Conservation (phyloP, 2,797 vertebrate species). For the Ptychobarbus kaznakovi region DNA sequence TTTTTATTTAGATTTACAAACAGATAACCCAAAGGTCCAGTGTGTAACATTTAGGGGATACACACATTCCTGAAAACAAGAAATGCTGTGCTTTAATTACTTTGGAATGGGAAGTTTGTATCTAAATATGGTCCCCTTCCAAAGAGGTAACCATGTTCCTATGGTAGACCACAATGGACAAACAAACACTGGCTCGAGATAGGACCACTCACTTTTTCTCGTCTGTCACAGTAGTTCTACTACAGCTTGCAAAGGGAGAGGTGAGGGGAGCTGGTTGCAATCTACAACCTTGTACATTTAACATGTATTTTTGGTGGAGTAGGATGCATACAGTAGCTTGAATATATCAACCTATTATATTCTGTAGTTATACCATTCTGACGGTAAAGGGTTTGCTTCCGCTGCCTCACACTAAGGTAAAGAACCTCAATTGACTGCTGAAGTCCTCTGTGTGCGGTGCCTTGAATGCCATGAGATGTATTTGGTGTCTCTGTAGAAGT, state of each 20-base stretch:
- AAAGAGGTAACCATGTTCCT: too few relatives aligned
- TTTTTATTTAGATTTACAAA: not conserved
- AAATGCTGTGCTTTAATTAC: not conserved
- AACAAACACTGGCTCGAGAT: too few relatives aligned
- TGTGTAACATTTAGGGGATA: not conserved
- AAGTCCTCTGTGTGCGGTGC: constrained; percentile 1
- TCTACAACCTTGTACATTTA: too few relatives aligned
- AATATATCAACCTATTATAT: constrained; percentile 3
- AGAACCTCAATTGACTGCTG: constrained; percentile 10
- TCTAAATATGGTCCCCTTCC: too few relatives aligned
- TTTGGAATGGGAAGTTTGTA: not conserved
- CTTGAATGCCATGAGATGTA: constrained; percentile 12
- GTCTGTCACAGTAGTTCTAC: too few relatives aligned
- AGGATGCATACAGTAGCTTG: constrained; percentile 6
- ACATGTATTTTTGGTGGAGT: not conserved
- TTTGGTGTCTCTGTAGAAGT: constrained; percentile 5
- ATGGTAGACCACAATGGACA: too few relatives aligned
- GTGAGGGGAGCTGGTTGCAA: too few relatives aligned
- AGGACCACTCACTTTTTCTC: too few relatives aligned
- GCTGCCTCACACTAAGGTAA: constrained; percentile 21
- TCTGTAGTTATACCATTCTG: constrained; percentile 21
- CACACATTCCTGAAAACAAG: too few relatives aligned
- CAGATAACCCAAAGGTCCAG: not conserved
- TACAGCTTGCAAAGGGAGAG: too few relatives aligned
- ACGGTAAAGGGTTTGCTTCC: constrained; percentile 13